phyloP scores from a whole-genome alignment of 1,140 invertebrate species.

The Sitobion miscanthi region DNA sequence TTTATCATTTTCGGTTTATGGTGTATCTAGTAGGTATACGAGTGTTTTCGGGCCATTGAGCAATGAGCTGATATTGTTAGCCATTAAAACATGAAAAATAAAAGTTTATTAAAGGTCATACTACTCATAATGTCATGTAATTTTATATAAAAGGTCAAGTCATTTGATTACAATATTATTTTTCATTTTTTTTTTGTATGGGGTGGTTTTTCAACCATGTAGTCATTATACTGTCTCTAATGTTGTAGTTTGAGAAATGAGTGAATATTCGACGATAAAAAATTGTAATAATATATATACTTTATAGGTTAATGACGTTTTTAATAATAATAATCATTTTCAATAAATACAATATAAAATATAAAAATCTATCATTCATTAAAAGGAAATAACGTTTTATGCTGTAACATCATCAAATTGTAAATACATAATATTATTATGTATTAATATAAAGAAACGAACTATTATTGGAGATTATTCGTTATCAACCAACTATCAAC shows the following conservation, averaged over 20 bases:
- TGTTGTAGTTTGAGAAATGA: neutral
- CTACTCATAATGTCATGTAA: neutral
- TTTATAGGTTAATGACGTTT: neutral
- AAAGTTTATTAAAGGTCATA: conserved; percentile 39
- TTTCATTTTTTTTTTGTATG: neutral
- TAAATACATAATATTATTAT: neutral
- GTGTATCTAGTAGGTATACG: no score
- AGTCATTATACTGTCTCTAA: neutral
- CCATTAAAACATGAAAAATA: neutral
- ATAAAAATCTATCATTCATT: neutral
- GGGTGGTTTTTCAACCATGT: neutral
- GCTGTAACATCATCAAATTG: neutral
- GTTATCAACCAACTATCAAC: neutral
- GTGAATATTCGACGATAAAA: neutral
- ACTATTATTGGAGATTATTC: neutral
- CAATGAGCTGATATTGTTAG: neutral
- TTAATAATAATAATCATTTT: neutral
- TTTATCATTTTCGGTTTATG: neutral
- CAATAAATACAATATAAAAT: neutral
- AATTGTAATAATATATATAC: neutral
- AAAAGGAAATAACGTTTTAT: neutral
- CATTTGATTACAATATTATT: neutral
- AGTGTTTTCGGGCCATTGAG: neutral
- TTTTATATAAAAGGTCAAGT: conserved; percentile 20
- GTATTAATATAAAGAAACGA: neutral